These are phyloP conservation scores for Cynoglossus semilaevis DNA, from an alignment of 2,113 vertebrate species.

Conservation along the genomic window DNA sequence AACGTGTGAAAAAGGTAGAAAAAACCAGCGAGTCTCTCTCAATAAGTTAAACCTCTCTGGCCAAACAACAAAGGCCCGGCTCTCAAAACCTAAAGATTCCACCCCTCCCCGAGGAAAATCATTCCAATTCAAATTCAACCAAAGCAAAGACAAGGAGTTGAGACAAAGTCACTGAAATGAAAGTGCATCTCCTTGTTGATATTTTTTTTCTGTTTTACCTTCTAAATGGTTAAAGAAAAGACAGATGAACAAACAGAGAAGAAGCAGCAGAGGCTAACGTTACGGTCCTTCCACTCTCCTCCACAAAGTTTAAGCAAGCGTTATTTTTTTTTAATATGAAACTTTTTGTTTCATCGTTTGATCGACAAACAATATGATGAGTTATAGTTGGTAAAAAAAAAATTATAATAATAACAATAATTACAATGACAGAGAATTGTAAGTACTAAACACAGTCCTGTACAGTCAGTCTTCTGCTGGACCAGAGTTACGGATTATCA, in stretches of 20 bases:
- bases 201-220: constrained; percentile 21
- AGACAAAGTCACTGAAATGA: constrained; percentile 58
- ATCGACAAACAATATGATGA: constrained; percentile 78
- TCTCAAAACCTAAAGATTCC: constrained; percentile 74
- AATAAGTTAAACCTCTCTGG: constrained; percentile 86
- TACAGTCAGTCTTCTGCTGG: constrained; percentile 64
- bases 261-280: constrained; percentile 65
- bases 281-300: constrained; percentile 61
- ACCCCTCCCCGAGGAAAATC: constrained; percentile 40
- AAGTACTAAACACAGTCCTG: constrained; percentile 78
- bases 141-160: constrained; percentile 58
- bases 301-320: constrained; percentile 56
- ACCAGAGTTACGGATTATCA: constrained; percentile 64
- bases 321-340: constrained; percentile 47
- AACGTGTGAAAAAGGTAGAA: constrained; percentile 82
- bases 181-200: constrained; percentile 59
- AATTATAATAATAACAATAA: constrained; percentile 71
- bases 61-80: constrained; percentile 62
- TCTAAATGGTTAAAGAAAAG: constrained; percentile 40
- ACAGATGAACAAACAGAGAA: constrained; percentile 37
- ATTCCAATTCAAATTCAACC: constrained; percentile 67
- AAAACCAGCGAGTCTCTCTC: constrained; percentile 81
- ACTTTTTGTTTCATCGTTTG: constrained; percentile 78
- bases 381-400: constrained; percentile 78
- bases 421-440: constrained; percentile 72